A percentile compares a stretch with the other conserved stretches of the same genome.
Conservation (phyloP, 35 echinoderm and acorn worm species). For the Eucidaris tribuloides region DNA sequence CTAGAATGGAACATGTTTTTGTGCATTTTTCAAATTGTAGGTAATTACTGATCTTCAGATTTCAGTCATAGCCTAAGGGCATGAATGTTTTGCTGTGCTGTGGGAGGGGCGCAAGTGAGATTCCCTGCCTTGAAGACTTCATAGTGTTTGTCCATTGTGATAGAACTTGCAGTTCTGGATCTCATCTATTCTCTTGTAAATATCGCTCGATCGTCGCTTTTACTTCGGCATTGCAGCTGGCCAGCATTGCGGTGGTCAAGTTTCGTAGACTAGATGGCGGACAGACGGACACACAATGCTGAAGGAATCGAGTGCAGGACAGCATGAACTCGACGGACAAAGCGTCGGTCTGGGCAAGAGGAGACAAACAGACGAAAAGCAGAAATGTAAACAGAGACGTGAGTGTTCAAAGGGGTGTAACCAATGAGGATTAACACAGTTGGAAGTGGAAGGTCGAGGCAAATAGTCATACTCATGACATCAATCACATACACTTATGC, state of each 20-base stretch:
- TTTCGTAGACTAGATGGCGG: background rate
- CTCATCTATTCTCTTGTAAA: background rate
- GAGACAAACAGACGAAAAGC: background rate
- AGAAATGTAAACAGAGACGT: background rate
- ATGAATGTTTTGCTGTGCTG: too few species aligned
- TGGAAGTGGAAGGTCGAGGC: background rate
- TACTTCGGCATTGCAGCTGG: background rate
- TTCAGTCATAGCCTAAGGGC: too few species aligned
- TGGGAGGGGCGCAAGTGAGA: too few species aligned
- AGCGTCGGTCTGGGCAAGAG: background rate
- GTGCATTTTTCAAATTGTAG: too few species aligned
- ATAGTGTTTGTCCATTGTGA: too few species aligned
- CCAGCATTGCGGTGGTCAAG: background rate
- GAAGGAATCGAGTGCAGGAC: background rate
- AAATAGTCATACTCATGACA: background rate
- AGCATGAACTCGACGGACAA: background rate
- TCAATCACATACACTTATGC: background rate
- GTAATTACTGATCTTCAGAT: too few species aligned
- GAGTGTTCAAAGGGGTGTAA: background rate
- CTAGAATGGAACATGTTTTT: too few species aligned
- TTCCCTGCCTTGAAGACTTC: too few species aligned
- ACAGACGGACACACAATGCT: background rate
- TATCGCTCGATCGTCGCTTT: background rate
- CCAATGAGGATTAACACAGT: background rate
- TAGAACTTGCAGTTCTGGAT: too few species aligned